phyloP scores from a whole-genome alignment of 1,140 invertebrate genomes.

The Cyphomyrmex costatus region DNA sequence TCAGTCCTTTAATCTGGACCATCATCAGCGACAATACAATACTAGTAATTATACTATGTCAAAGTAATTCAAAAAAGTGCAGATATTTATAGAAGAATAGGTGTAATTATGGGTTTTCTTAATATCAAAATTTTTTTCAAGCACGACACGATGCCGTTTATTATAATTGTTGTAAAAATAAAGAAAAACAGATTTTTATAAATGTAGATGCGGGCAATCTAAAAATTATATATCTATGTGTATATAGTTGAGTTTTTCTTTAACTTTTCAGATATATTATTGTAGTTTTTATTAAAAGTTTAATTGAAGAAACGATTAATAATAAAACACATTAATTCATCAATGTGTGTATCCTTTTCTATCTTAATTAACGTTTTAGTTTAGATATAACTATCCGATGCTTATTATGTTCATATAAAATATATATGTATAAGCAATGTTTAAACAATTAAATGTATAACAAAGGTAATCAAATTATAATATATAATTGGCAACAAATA shows the following conservation, averaged over 20 bases:
- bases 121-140: not conserved
- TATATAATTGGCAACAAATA: not conserved
- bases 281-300: not conserved
- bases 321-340: not conserved
- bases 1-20: too few relatives aligned
- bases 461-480: not conserved
- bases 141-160: not conserved
- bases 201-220: not conserved
- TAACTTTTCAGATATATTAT: not conserved
- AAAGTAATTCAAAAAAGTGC: not conserved
- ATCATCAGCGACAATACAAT: too few relatives aligned
- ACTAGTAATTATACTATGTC: not conserved
- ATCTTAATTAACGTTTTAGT: not conserved
- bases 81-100: not conserved
- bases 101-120: not conserved
- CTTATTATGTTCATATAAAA: not conserved
- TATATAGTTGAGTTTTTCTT: slow-evolving; percentile 1
- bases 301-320: not conserved
- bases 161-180: not conserved
- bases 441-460: not conserved
- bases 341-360: not conserved
- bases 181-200: not conserved
- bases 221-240: not conserved
- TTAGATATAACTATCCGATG: not conserved
- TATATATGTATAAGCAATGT: not conserved